Evolutionary conservation across 1,140 invertebrate genomes (phyloP).

Genomic region (Papilio dardanus): DNA sequence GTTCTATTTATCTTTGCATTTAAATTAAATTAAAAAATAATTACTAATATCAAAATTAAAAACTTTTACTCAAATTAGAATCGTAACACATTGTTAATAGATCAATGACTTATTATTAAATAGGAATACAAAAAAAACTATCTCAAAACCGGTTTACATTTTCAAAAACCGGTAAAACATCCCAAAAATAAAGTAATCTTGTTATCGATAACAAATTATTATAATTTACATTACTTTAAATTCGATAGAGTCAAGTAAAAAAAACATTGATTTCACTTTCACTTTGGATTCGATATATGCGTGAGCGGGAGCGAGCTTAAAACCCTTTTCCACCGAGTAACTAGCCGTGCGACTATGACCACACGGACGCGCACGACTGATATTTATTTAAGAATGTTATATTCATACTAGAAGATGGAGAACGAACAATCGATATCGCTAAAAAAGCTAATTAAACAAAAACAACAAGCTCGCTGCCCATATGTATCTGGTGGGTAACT

Average conservation of each 20-base stretch:
- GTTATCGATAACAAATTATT: background rate
- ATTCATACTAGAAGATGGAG: too few species aligned
- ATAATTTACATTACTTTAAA: background rate
- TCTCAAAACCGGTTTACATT: background rate
- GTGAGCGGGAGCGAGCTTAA: background rate
- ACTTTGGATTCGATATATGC: conserved; percentile 5
- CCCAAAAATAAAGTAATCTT: background rate
- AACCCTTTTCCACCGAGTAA: background rate
- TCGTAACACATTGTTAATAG: background rate
- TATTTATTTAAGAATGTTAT: background rate
- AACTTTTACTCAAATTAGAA: background rate
- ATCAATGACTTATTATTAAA: background rate
- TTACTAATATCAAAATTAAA: background rate
- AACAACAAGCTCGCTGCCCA: too few species aligned
- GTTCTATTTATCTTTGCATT: background rate
- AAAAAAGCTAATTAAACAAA: too few species aligned
- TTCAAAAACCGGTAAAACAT: background rate
- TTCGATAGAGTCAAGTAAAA: background rate
- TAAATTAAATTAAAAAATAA: too few species aligned
- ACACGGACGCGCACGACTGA: background rate
- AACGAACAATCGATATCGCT: too few species aligned
- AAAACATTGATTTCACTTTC: conserved; percentile 19
- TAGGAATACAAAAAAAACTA: background rate
- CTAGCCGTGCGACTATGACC: background rate
- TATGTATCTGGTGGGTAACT: too few species aligned